Evolutionary conservation across 2,888 invertebrate species (phyloP), one percentile per base, ranked within the genome.

Genomic region (Drosophila tanythrix): DNA sequence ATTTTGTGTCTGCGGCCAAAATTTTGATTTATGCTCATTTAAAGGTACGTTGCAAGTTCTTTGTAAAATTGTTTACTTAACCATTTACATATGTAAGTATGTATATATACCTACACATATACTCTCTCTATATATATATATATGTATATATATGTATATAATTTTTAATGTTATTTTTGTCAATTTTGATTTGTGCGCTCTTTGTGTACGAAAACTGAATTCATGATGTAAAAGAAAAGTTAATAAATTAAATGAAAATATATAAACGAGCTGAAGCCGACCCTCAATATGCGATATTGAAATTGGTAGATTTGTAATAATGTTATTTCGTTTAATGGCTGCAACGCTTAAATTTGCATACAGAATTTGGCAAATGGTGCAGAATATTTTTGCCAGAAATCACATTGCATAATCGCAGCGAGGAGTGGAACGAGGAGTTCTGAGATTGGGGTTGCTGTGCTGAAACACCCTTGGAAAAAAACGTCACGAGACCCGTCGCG

Each of bases 21-120:
- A 91, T 91, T 91, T 92, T 92, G 92, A 92, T 92, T 92, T 91
- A 83, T 88, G 92, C 92, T 92, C 92, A 80, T 87, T 82, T 80
- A 79, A 91, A 87, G 82, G 88, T 90, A 86, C 89, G 74, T 82
- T 82, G 90, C 82, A 80, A 78, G 81, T 81, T 75, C 69, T 63
- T 89, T 90, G 70, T 75, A 76, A 86, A 76, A 83, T 83, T 83
- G 70, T 86, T 67, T 81, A 76, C 73, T 75, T 79, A 76, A 59
- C 60, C 67, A 75, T 76, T 74, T 78, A 77, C 60, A 80, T 48
- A 56, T 69, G 63, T 70, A 58, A 48, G 51, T 70, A 53, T 74
- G 63, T 79, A 58, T 50, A 61, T 46, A 29, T 69, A 65, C 67
- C 15, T n/a, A 61, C 60, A 70, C 56, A 80, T 63, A 66, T 76